phyloP scores from a whole-genome alignment of 2,113 vertebrate species.

The Alouatta palliata region DNA sequence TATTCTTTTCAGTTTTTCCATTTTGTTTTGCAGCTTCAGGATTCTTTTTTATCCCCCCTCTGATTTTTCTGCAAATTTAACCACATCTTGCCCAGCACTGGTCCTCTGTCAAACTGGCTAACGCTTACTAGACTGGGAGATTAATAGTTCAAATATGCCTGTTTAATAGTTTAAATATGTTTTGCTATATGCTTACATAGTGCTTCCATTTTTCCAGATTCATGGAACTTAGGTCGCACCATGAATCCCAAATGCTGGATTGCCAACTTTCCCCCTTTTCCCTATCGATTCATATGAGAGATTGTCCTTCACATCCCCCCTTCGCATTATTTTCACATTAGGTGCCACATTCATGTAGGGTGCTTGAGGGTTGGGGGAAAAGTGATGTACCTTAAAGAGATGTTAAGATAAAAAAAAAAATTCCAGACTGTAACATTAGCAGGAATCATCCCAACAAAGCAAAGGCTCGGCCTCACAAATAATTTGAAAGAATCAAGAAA shows the following conservation, averaged over 20 bases:
- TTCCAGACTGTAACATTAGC: background rate
- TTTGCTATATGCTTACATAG: background rate
- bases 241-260: background rate
- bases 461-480: background rate
- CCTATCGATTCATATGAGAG: background rate
- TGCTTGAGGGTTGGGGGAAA: too few species aligned
- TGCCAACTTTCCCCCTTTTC: background rate
- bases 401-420: background rate
- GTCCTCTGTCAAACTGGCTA: background rate
- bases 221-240: too few species aligned
- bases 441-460: background rate
- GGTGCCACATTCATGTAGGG: rapidly evolving
- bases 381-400: background rate
- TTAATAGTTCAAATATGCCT: background rate
- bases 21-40: background rate
- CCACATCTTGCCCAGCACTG: background rate
- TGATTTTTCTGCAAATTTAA: background rate
- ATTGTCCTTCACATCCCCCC: background rate
- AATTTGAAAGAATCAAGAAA: background rate
- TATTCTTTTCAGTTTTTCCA: background rate
- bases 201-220: background rate
- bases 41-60: background rate
- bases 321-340: background rate
- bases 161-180: background rate
- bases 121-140: background rate